Percentiles rank a stretch among this genome's conserved stretches.
Conservation (phyloP, 2,888 invertebrate species). For the Erebia palarica region DNA sequence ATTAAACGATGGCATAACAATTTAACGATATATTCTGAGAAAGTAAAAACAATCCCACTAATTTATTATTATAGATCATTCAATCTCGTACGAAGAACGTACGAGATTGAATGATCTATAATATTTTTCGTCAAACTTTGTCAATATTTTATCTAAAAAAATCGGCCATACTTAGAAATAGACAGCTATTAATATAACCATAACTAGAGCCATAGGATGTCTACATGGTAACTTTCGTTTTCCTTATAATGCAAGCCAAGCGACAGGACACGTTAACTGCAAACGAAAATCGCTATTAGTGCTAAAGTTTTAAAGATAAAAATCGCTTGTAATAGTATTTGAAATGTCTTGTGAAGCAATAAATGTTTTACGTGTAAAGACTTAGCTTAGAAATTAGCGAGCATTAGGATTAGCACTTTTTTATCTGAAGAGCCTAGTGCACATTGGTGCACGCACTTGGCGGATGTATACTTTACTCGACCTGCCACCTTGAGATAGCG, state of each 20-base stretch:
- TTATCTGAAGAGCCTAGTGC: neutral
- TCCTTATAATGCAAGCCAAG: constrained; percentile 26
- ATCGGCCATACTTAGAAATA: constrained; percentile 28
- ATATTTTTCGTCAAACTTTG: neutral
- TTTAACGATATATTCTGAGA: too few species aligned
- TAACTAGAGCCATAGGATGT: constrained; percentile 30
- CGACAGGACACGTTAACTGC: neutral
- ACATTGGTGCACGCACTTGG: neutral
- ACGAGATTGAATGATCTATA: too few species aligned
- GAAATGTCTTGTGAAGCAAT: constrained; percentile 4
- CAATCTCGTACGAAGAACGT: too few species aligned
- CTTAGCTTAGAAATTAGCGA: neutral
- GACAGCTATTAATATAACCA: constrained; percentile 12
- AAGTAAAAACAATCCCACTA: too few species aligned
- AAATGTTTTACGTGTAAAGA: constrained; percentile 11
- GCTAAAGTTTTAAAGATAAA: neutral
- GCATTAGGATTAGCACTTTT: neutral
- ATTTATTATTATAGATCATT: too few species aligned
- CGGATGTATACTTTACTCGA: too few species aligned
- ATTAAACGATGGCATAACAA: too few species aligned
- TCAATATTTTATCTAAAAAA: neutral
- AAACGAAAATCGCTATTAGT: constrained; percentile 8
- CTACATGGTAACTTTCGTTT: constrained; percentile 36
- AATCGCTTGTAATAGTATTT: neutral
- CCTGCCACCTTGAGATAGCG: too few species aligned